Percentiles rank a stretch among this genome's conserved stretches.
Conservation (phyloP, 1,140 invertebrate genomes). For the Leptoteleia sp. region DNA sequence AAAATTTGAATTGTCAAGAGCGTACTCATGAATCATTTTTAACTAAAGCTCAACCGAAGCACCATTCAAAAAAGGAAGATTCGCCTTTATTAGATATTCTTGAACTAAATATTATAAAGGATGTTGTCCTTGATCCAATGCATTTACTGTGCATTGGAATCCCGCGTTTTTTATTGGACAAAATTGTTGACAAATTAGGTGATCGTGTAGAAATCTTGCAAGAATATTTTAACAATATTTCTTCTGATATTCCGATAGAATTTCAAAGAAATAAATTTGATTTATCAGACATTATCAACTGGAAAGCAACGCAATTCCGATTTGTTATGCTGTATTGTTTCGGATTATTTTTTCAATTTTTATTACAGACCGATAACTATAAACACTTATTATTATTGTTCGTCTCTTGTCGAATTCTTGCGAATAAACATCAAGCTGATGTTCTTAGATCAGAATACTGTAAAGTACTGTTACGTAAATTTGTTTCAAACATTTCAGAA, state of each 20-base stretch:
- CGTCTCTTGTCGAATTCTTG: slow-evolving; percentile 27
- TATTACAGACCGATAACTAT: slow-evolving; percentile 7
- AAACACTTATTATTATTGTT: slow-evolving; percentile 44
- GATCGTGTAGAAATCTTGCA: background rate
- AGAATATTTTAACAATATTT: slow-evolving; percentile 32
- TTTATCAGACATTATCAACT: slow-evolving; percentile 37
- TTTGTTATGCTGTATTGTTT: slow-evolving; percentile 36
- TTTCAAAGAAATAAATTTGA: slow-evolving; percentile 50
- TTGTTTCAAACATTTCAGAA: slow-evolving; percentile 9
- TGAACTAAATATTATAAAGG: slow-evolving; percentile 24
- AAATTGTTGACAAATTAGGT: no score
- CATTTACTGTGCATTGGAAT: no score
- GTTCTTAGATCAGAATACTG: slow-evolving; percentile 5
- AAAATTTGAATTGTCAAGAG: slow-evolving; percentile 14
- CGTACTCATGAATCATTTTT: slow-evolving; percentile 31
- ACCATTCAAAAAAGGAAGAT: slow-evolving; percentile 34
- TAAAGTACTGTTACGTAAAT: background rate
- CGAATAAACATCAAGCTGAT: slow-evolving; percentile 2
- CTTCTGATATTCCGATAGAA: slow-evolving; percentile 34
- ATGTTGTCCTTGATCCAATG: slow-evolving; percentile 34
- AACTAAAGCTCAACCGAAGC: slow-evolving; percentile 14
- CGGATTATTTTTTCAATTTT: slow-evolving; percentile 35
- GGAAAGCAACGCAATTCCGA: slow-evolving; percentile 47
- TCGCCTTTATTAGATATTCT: slow-evolving; percentile 26
- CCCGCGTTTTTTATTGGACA: no score